Evolutionary conservation across 1,140 invertebrate genomes (phyloP), one percentile per base, ranked within the genome.

Genomic region (Bombus difficillimus): DNA sequence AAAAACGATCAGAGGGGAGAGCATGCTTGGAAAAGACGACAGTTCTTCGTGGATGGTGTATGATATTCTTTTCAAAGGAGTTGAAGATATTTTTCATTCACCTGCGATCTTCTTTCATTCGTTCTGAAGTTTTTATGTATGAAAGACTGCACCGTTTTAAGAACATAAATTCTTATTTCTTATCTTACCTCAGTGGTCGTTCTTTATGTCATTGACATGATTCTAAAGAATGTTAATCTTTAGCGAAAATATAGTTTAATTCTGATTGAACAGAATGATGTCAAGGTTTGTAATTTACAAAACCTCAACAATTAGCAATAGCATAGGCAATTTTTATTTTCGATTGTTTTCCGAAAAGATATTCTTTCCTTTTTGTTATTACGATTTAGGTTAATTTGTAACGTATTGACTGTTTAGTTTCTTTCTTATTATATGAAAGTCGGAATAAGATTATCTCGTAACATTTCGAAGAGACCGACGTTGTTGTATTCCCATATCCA

Each of bases 51-150:
- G 34, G 18, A 71, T 22, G 25, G 9, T 80, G 69, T 39, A 85
- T 13, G 25, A 59, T 79, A 34, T 25, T 78, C 15, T 1, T 69
- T 71, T 37, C 5, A 12, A 43, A 25, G 25, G 13, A 34, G n/a
- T 13, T 43, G 18, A 25, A 64, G 34, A 68, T 34, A n/a, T 47
- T 71, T n/a, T 37, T 34, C 8, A 62, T 73, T 62, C 18, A 37
- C 25, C 39, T 32, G 64, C 32, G 12, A 34, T 28, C 22, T 39
- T 81, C 5, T 34, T 64, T 64, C 25, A 12, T 22, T 22, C 4
- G 28, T 64, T 64, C 25, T 43, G 34, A n/a, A 32, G 2, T 43
- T 76, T 78, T 64, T 71, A 76, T 72, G 71, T 13, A 84, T 79
- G 71, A 25, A 32, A 47, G 15, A 76, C 22, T 43, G 15, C 47